A percentile compares a stretch with the other conserved stretches of the same genome.
These are phyloP conservation scores for Hydraecia micacea DNA, from an alignment of 2,888 invertebrate species.

Conservation along the genomic window DNA sequence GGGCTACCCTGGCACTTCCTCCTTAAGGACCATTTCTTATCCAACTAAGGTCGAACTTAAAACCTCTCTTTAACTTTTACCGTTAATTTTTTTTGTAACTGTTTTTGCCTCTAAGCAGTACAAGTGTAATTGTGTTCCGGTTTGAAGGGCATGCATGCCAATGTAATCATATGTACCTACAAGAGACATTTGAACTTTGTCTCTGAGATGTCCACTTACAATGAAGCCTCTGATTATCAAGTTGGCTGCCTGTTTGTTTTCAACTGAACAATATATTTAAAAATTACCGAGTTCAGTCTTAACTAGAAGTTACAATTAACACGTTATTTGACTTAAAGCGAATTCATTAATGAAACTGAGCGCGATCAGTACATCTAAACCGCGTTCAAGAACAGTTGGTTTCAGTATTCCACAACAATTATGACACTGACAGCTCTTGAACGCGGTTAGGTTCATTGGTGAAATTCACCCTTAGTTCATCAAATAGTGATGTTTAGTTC, in stretches of 20 bases:
- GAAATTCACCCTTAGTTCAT: not conserved
- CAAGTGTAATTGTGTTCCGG: not conserved
- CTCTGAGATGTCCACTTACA: not conserved
- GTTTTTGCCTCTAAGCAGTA: not conserved
- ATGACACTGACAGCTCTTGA: no score
- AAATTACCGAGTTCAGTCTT: not conserved
- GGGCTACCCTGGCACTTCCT: no score
- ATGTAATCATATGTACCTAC: not conserved
- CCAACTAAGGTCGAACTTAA: not conserved
- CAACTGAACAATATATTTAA: not conserved
- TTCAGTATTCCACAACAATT: no score
- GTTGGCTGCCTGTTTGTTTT: not conserved
- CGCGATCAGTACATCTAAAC: no score
- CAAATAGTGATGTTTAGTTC: not conserved
- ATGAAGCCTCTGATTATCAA: not conserved
- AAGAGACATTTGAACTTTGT: not conserved
- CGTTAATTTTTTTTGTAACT: not conserved
- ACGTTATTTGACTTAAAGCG: not conserved
- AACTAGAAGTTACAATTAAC: not conserved
- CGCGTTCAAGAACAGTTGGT: no score
- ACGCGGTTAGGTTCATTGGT: not conserved
- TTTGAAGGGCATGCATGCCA: not conserved
- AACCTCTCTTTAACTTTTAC: not conserved
- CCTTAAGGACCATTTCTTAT: not conserved
- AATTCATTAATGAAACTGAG: no score